These are phyloP conservation scores for Willisornis vidua DNA, from an alignment of 2,113 vertebrate genomes.

Conservation along the genomic window DNA sequence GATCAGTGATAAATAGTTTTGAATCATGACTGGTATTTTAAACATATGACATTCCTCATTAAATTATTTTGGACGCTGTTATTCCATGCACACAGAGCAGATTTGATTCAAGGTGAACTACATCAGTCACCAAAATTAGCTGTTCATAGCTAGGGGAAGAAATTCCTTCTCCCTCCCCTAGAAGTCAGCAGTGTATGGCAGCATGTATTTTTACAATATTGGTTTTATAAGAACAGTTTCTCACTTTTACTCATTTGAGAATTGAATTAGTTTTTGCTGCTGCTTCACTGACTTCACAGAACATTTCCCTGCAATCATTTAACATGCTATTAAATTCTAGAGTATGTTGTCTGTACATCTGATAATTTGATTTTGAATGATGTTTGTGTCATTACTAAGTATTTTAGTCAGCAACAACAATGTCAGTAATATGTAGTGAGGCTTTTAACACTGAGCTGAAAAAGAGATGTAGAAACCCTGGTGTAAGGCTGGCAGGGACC, in stretches of 20 bases:
- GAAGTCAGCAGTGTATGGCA: not conserved
- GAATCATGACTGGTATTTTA: not conserved
- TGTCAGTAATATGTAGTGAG: slow-evolving; percentile 41
- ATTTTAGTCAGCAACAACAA: slow-evolving; percentile 78
- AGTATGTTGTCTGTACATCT: slow-evolving; percentile 77
- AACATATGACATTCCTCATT: not conserved
- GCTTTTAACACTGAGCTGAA: slow-evolving; percentile 59
- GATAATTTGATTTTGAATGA: slow-evolving; percentile 89
- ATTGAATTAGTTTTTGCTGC: slow-evolving; percentile 79
- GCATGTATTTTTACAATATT: slow-evolving; percentile 50
- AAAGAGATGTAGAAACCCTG: slow-evolving; percentile 33
- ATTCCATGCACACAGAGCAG: not conserved
- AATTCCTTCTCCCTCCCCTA: not conserved
- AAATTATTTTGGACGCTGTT: not conserved
- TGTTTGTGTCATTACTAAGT: slow-evolving; percentile 84
- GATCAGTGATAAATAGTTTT: not conserved
- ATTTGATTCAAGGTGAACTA: slow-evolving; percentile 23
- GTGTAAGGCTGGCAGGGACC: slow-evolving; percentile 2
- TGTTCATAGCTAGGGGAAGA: slow-evolving; percentile 19
- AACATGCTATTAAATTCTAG: slow-evolving; percentile 81
- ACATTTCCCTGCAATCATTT: slow-evolving; percentile 82
- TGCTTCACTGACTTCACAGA: slow-evolving; percentile 80
- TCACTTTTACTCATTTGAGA: slow-evolving; percentile 78
- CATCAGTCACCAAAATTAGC: not conserved
- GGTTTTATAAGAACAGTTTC: slow-evolving; percentile 75